These are phyloP conservation scores for Anastrepha ludens DNA, from an alignment of 1,140 invertebrate genomes.

Conservation along the genomic window DNA sequence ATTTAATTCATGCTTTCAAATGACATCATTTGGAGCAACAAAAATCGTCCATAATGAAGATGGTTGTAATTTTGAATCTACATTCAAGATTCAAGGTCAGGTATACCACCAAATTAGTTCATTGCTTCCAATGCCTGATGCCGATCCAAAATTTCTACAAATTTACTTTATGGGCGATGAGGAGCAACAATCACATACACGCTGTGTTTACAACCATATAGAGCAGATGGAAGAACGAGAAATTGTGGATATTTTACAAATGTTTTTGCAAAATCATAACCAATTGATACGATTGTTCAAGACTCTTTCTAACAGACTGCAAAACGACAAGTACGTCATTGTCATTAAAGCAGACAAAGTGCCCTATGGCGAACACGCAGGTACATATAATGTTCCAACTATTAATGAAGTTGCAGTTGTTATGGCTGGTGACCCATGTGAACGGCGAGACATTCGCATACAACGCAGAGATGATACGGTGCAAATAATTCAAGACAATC, in stretches of 20 bases:
- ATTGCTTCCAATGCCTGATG: not conserved
- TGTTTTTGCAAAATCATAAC: not conserved
- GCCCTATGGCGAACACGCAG: not conserved
- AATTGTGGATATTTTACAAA: slow-evolving; percentile 28
- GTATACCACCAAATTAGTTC: slow-evolving; percentile 74
- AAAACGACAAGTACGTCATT: not conserved
- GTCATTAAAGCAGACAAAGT: not conserved
- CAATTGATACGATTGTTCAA: not conserved
- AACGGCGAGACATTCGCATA: not conserved
- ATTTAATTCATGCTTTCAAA: no score
- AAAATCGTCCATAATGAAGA: slow-evolving; percentile 66
- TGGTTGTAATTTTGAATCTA: slow-evolving; percentile 67
- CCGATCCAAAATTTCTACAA: not conserved
- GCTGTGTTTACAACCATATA: slow-evolving; percentile 53
- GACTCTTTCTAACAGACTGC: not conserved
- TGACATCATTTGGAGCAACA: no score
- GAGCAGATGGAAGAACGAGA: slow-evolving; percentile 50
- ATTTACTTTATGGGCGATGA: slow-evolving; percentile 70
- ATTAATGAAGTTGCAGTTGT: no score
- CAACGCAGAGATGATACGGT: not conserved
- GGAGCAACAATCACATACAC: slow-evolving; percentile 65
- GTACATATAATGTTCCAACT: not conserved
- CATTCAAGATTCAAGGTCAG: slow-evolving; percentile 75
- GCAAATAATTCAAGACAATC: not conserved
- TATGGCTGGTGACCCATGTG: no score